Base-by-base conservation (phyloP, 1,140 invertebrate species). In the Drosophila tropicalis region DNA sequence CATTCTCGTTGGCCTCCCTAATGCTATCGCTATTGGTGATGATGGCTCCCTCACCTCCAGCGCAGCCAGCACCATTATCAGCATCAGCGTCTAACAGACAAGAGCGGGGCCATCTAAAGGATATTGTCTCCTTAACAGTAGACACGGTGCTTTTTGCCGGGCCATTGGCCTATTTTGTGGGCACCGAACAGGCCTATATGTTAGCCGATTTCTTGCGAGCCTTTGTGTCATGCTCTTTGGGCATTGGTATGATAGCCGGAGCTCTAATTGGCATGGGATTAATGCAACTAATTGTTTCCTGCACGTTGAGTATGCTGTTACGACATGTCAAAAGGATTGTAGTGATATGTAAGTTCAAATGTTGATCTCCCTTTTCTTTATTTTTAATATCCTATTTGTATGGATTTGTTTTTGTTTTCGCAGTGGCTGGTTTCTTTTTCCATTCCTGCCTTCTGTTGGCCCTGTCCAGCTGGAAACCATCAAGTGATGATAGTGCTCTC, bases 151-250 rank as follows among this genome's bases (percentile, higher is more conserved):
- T 94, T 70, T 92, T 95, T 39, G 93, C 94, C 9, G 94, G 94
- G 0, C 94, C 95, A 0, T 79, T 95, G 44, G 94, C 94, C 1
- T 92, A 95, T 15, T 95, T 95, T 70, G 95, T 95, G 64, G 95
- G 95, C 29, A 92, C 95, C 19, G 95, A 95, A 74, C 95, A 95
- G 82, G 94, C 94, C 39, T 95, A 95, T 70, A 95, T 95, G 90
- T 93, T 94, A 61, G 93, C 94, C 2, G 95, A 95, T 70, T 95
- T 95, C 76, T 93, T 94, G 41, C 94, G 95, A 91, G 91, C 91
- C 36, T 92, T 91, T 47, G 90, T 92, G 22, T 91, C 91, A 29
- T 95, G 95, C 79, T 93, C 95, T 0, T 78, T 95, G 72, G 95
- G 94, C 12, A 93, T 94, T 15, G 93, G 93, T 9, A 93, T 94